Conservation (phyloP, 2,888 invertebrate species). For the Rhagonycha fulva region DNA sequence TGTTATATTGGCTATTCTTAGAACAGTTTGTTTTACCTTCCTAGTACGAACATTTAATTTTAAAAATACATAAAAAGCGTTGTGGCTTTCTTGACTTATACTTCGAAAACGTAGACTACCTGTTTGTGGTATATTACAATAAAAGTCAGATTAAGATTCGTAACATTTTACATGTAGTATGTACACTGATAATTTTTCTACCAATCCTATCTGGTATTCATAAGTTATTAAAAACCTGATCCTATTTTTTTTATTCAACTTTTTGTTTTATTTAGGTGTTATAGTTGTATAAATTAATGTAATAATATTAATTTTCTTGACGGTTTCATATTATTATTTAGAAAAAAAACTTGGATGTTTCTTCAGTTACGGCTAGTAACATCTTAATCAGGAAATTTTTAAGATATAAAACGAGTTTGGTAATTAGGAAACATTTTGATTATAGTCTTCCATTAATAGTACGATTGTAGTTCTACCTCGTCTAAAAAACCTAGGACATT, state of each 20-base stretch:
- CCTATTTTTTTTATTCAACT: not conserved
- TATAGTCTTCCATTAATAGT: constrained; percentile 6
- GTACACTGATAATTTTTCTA: too few species aligned
- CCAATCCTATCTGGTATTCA: too few species aligned
- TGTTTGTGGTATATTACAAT: not conserved
- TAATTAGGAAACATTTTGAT: constrained; percentile 15
- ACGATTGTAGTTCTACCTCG: constrained; percentile 8
- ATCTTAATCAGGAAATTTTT: constrained; percentile 1
- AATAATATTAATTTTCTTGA: not conserved
- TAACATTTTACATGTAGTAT: too few species aligned
- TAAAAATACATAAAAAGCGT: not conserved
- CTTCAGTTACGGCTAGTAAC: not conserved
- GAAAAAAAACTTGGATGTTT: not conserved
- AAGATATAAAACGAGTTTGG: constrained; percentile 9
- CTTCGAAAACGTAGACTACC: not conserved
- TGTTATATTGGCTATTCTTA: not conserved
- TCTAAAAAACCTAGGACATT: not conserved
- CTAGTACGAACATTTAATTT: not conserved
- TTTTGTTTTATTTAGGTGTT: not conserved
- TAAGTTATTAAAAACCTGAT: not conserved
- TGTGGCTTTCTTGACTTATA: not conserved
- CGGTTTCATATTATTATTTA: not conserved
- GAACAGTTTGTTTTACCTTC: not conserved
- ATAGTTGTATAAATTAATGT: not conserved
- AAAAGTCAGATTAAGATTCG: too few species aligned